A percentile compares a stretch with the other conserved stretches of the same genome.
Conservation (phyloP, 2,797 vertebrate genomes). For the Anguilla obscura region DNA sequence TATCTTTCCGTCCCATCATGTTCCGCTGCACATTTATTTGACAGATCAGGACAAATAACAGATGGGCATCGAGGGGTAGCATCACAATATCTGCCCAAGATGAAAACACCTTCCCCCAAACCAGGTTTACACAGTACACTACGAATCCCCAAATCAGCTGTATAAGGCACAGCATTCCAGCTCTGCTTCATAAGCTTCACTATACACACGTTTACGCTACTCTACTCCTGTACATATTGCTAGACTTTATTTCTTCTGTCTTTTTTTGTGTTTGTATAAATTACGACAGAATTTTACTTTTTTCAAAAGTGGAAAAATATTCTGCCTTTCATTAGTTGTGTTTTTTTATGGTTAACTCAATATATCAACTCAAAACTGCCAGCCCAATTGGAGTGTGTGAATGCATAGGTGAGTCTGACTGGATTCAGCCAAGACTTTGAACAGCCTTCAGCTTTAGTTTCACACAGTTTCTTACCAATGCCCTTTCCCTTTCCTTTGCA, state of each 20-base stretch:
- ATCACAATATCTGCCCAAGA: not conserved
- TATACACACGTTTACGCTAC: not conserved
- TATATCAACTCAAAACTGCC: not conserved
- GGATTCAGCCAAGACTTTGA: not conserved
- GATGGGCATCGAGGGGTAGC: not conserved
- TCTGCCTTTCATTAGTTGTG: too few relatives aligned
- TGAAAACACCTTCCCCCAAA: not conserved
- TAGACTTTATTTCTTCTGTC: not conserved
- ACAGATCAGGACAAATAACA: slow-evolving; percentile 15
- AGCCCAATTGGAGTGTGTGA: not conserved
- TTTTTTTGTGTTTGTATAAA: not conserved
- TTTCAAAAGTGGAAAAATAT: too few relatives aligned
- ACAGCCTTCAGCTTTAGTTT: not conserved
- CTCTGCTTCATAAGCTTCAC: not conserved
- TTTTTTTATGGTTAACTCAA: not conserved
- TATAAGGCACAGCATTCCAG: not conserved
- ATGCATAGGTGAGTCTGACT: not conserved
- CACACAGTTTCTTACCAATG: not conserved
- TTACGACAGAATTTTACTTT: not conserved
- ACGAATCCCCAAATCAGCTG: not conserved
- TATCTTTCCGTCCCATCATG: not conserved
- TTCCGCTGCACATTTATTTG: slow-evolving; percentile 1
- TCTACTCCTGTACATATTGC: not conserved
- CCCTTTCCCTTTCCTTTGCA: not conserved
- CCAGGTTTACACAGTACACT: not conserved